Conservation (phyloP, 2,888 invertebrate species). For the Lithophane leautieri region DNA sequence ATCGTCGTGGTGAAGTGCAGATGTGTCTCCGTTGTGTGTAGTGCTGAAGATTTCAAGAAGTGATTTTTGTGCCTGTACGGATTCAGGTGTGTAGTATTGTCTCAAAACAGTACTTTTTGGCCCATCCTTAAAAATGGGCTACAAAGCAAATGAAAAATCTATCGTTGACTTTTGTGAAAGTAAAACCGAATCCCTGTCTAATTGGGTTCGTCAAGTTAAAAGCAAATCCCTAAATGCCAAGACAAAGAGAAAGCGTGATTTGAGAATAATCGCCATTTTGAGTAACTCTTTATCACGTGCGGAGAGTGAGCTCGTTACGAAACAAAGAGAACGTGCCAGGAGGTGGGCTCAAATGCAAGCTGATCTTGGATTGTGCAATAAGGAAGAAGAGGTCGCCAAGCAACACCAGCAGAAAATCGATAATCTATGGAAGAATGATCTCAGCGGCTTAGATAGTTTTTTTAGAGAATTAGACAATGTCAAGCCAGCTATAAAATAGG, state of each 20-base stretch:
- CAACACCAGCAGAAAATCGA: constrained; percentile 86
- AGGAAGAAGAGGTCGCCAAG: constrained; percentile 86
- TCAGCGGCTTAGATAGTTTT: constrained; percentile 92
- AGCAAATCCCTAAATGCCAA: constrained; percentile 91
- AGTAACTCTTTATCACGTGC: constrained; percentile 91
- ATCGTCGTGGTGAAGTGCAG: constrained; percentile 76
- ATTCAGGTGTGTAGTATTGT: constrained; percentile 89
- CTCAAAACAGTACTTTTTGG: constrained; percentile 81
- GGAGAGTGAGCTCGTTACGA: constrained; percentile 90
- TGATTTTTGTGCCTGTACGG: constrained; percentile 84
- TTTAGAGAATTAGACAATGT: constrained; percentile 92
- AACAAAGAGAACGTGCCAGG: constrained; percentile 91
- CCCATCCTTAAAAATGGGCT: constrained; percentile 82
- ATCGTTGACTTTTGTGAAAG: constrained; percentile 89
- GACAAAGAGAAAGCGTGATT: constrained; percentile 90
- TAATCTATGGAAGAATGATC: constrained; percentile 90
- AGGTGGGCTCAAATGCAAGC: constrained; percentile 91
- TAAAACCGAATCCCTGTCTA: constrained; percentile 90
- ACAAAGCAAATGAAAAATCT: constrained; percentile 85
- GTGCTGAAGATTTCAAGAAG: constrained; percentile 79
- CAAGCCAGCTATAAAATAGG: constrained; percentile 84
- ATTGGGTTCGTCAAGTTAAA: constrained; percentile 92
- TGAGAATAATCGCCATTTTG: constrained; percentile 92
- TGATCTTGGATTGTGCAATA: constrained; percentile 85
- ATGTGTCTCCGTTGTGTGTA: constrained; percentile 81